Base-by-base conservation (phyloP, 2,113 vertebrate genomes). In the Todiramphus chloris region DNA sequence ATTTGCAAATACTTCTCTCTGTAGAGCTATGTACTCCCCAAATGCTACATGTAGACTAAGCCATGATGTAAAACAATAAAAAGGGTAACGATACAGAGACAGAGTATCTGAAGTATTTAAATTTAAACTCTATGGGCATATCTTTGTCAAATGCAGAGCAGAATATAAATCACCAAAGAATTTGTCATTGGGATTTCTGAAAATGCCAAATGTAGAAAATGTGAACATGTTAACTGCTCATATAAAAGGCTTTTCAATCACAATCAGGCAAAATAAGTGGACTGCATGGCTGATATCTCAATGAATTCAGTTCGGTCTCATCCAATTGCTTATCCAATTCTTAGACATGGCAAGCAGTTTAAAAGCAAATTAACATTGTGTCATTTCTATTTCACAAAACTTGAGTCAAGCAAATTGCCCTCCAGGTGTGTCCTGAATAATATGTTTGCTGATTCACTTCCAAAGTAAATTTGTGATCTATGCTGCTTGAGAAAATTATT, bases 361-460 rank as follows among this genome's bases (percentile, higher is more conserved):
- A 95, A 96, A 97, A 94, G 50, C 48, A 95, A 95, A 97, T 96
- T 94, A 95, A 87, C 55, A 33, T 70, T 84, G 53, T 97, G 91
- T 95, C 92, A 94, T 95, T 96, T 96, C 82, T 39, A 41, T 96
- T 96, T 94, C 91, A 93, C 79, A 73, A 90, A 96, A 88, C 72
- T 83, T 84, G 83, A 95, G 70, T 92, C 64, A 93, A 93, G 85
- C 30, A 95, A 96, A 96, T 95, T 90, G 48, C 85, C 89, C 76
- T 97, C 82, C 87, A 93, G 84, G 89, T 95, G 85, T 95, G 82
- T 77, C 82, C 82, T 84, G 75, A 90, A 89, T 96, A 95, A 39
- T 37, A 56, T 48, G 83, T 51, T 84, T 56, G 79, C 55, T 95
- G 87, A 86, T 76, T 90, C 9, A 8, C 50, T 88, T 93, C 77